Base-by-base conservation (phyloP, 2,888 invertebrate species). In the Heliconius erato region DNA sequence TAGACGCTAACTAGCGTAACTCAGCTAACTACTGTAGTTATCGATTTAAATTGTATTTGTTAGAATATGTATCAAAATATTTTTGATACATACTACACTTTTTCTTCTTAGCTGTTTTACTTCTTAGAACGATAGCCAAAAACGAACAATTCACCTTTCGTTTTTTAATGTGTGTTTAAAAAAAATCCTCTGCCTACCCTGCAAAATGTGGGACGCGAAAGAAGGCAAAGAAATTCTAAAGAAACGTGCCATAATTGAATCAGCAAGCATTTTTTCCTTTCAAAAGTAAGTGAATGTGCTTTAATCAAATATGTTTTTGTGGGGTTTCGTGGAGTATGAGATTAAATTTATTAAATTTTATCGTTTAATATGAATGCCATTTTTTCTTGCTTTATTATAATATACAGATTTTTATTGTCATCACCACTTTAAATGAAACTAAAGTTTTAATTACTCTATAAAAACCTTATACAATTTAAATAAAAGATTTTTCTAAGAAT, bases 161-260 rank as follows among this genome's bases (percentile, higher is more conserved):
- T 12, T 40, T 49, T 40, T 40, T 71, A 40, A 71, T 40, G 35
- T 69, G 23, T 40, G 69, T 69, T n/a, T 35, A 40, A 69, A 35
- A 69, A 69, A 69, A 19, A 5, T n/a, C 19, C 35, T 69, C 35
- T 23, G n/a, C n/a, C n/a, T n/a, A n/a, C 23, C 14, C 23, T 23
- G n/a, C n/a, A 40, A 71, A 71, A 40, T n/a, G n/a, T 4, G 2
- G n/a, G 71, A 71, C 71, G 6, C 40, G 71, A 40, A n/a, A 12
- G 14, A 71, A 40, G 40, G 40, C 68, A 14, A 71, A 71, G 12
- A 71, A 40, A 71, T 40, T 71, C 40, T 40, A 71, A 71, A 40
- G 35, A 71, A 71, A 40, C 23, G 69, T 71, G n/a, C 40, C 40
- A n/a, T 71, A 71, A 71, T 71, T 71, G 71, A 71, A 71, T 71